phyloP scores from a whole-genome alignment of 1,140 invertebrate genomes.

The Radopholus similis region DNA sequence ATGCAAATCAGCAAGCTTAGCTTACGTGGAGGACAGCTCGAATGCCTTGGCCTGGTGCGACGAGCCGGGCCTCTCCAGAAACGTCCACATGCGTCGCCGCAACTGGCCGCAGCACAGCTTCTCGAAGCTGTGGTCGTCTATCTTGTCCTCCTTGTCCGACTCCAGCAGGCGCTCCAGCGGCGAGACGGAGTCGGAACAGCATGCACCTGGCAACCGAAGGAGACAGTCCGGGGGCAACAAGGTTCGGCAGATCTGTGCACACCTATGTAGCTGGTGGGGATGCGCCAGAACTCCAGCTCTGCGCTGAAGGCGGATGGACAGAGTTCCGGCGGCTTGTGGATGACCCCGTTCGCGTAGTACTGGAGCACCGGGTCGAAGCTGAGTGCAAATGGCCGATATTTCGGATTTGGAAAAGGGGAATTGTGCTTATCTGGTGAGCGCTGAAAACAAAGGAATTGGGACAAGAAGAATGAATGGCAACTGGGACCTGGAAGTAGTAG shows the following conservation, averaged over 20 bases:
- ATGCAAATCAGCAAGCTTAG: too few relatives aligned
- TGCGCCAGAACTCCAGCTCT: constrained; percentile 58
- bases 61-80: constrained; percentile 57
- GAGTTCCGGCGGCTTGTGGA: constrained; percentile 55
- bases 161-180: constrained; percentile 13
- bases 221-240: neutral
- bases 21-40: constrained; percentile 58
- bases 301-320: constrained; percentile 55
- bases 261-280: constrained; percentile 51
- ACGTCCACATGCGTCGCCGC: constrained; percentile 57
- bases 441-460: neutral
- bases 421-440: neutral
- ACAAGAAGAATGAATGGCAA: neutral
- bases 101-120: constrained; percentile 53
- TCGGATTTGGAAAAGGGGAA: neutral
- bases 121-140: constrained; percentile 57
- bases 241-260: constrained; percentile 42
- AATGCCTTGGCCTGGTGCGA: constrained; percentile 52
- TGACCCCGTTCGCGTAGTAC: constrained; percentile 56
- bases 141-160: constrained; percentile 26
- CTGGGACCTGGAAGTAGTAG: constrained; percentile 48
- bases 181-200: constrained; percentile 15
- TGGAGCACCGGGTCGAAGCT: constrained; percentile 55
- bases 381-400: constrained; percentile 41
- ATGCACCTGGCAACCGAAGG: neutral